Base-by-base conservation (phyloP, 1,140 invertebrate species). In the Grapholita molesta region DNA sequence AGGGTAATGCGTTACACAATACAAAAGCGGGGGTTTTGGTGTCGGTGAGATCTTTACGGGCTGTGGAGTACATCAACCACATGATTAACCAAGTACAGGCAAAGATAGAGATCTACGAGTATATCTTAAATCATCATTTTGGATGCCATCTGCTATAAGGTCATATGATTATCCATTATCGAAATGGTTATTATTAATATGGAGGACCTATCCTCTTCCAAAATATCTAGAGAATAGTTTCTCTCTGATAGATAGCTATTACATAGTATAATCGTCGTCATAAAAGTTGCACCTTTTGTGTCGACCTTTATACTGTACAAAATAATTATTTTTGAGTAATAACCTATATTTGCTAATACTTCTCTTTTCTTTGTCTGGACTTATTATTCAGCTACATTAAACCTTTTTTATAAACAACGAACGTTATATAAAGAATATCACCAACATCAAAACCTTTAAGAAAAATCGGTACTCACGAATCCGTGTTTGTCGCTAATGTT, bases 401-500 rank as follows among this genome's bases (percentile, higher is more conserved):
- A 48, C 5, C 1, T 21, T 8, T 18, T 18, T 6, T 18, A 21
- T 9, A 48, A 21, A 48, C 1, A 21, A 21, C n/a, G 7, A 48
- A 3, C 21, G 1, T 9, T 6, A 6, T 48, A 23, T 18, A 25
- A 35, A 66, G 64, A 66, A 66, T 28, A 28, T 30, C 55, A 61
- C 55, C 55, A 28, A 61, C 25, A 61, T 25, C 55, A 61, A 53
- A 48, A 72, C 48, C 11, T 38, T 32, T 72, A 85, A 83, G 75
- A 71, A 78, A 80, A 88, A 74, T 80, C 73, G 83, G 85, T 97
- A 99, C 98, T 99, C 97, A 99, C 98, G 96, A 99, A 99, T 94
- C 98, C 98, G 94, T 99, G 98, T 95, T 99, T 99, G 94, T 99
- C 98, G 92, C 98, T 99, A 93, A 99, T 99, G 94, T 99, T 99